Evolutionary conservation across 2,113 vertebrate genomes (phyloP).

Genomic region (Panthera tigris): DNA sequence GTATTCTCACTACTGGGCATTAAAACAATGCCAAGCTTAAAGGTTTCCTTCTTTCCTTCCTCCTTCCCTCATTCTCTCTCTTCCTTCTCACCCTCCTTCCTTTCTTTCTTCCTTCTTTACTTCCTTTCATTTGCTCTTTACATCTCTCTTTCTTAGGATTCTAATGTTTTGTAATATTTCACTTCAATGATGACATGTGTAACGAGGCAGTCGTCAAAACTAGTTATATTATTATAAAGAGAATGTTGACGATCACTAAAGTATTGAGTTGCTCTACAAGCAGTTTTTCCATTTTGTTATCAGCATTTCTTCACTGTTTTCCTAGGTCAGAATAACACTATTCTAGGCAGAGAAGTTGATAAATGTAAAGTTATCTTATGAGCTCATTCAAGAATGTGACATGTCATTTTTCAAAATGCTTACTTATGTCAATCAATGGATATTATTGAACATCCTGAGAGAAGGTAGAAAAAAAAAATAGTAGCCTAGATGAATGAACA

Average conservation of each 20-base stretch:
- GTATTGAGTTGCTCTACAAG: background rate
- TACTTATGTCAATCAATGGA: conserved; percentile 16
- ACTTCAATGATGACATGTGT: background rate
- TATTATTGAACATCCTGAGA: conserved; percentile 45
- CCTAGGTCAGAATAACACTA: background rate
- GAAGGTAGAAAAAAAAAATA: background rate
- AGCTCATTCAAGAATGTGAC: background rate
- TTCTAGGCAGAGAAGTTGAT: background rate
- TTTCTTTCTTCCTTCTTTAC: background rate
- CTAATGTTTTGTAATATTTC: background rate
- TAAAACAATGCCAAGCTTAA: background rate
- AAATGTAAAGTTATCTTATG: background rate
- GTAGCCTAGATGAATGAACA: conserved; percentile 31
- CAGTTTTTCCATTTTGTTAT: background rate
- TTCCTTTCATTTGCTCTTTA: background rate
- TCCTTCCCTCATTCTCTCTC: background rate
- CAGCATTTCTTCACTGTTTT: background rate
- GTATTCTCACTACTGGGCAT: background rate
- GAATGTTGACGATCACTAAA: background rate
- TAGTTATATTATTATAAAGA: background rate
- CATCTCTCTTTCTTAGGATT: background rate
- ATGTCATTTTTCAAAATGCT: background rate
- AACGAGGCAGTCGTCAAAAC: background rate
- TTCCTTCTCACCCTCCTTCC: background rate
- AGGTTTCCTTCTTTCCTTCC: background rate